Base-by-base conservation (phyloP, 2,113 vertebrate species). In the Asarcornis scutulata region DNA sequence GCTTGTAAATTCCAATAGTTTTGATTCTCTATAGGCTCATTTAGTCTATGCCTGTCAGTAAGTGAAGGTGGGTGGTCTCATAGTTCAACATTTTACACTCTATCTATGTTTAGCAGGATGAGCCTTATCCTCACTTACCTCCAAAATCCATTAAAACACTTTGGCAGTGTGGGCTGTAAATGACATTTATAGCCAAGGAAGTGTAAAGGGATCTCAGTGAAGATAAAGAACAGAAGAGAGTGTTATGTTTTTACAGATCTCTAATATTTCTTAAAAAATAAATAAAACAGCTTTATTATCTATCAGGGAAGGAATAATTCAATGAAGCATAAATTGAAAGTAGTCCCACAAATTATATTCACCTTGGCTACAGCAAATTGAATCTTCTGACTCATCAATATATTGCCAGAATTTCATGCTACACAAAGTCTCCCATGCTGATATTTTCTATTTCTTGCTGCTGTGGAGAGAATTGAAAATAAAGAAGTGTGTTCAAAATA, bases 191-290 rank as follows among this genome's bases (percentile, higher is more conserved):
- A 58, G 60, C 62, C 62, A 73, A 25, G 9, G 44, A 81, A 86
- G 44, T 44, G 9, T 83, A 92, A 95, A 95, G 63, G n/a, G 53
- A 91, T 63, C 42, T 76, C 83, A 85, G 62, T 34, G n/a, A 38
- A 89, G 86, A 96, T 90, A 91, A 91, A 92, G 38, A 93, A 91
- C 21, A 83, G 32, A 86, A 81, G 36, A 81, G 90, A 82, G 26
- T 44, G 26, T 25, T 85, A 68, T 48, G 17, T 46, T 95, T 94
- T 86, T 84, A 81, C 38, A 78, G 79, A 88, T 75, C 32, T 75
- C 75, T 91, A 88, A 34, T 83, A 89, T 92, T 93, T 90, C 29
- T 94, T 88, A 25, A 92, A 72, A 93, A 92, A 93, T 71, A 92
- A 92, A 95, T 62, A 86, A 88, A 50, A 52, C 62, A 92, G 42